Conservation (phyloP, 2,888 invertebrate genomes). For the Chrysodeixis includens region DNA sequence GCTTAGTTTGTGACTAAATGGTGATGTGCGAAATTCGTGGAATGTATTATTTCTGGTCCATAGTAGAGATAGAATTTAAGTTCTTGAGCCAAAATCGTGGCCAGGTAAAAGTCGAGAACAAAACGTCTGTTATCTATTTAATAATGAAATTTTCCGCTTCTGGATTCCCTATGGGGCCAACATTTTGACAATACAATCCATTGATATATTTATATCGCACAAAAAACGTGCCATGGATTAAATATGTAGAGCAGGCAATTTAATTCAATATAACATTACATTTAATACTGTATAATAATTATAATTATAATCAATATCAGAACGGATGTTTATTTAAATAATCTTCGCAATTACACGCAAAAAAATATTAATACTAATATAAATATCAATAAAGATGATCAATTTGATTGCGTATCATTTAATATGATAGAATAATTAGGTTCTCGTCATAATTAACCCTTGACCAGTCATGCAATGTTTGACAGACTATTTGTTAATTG, state of each 20-base stretch:
- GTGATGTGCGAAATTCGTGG: too few species aligned
- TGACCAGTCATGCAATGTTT: slow-evolving; percentile 22
- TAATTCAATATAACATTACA: background rate
- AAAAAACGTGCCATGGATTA: too few species aligned
- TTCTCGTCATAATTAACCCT: slow-evolving; percentile 29
- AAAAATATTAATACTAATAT: slow-evolving; percentile 27
- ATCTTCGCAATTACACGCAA: background rate
- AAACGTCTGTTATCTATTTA: too few species aligned
- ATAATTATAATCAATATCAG: background rate
- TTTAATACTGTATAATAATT: background rate
- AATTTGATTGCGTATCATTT: slow-evolving; percentile 35
- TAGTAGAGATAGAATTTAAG: too few species aligned
- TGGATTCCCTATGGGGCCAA: too few species aligned
- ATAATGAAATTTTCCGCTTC: too few species aligned
- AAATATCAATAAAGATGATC: slow-evolving; percentile 37
- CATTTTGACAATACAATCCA: too few species aligned
- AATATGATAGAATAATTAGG: slow-evolving; percentile 30
- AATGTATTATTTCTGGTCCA: too few species aligned
- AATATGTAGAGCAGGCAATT: background rate
- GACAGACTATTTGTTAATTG: slow-evolving; percentile 29
- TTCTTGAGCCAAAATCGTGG: too few species aligned
- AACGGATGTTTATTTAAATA: background rate
- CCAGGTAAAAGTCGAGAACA: too few species aligned
- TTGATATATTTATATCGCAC: too few species aligned
- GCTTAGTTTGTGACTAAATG: too few species aligned